phyloP scores from a whole-genome alignment of 2,113 vertebrate species.

The Gymnorhina tibicen region DNA sequence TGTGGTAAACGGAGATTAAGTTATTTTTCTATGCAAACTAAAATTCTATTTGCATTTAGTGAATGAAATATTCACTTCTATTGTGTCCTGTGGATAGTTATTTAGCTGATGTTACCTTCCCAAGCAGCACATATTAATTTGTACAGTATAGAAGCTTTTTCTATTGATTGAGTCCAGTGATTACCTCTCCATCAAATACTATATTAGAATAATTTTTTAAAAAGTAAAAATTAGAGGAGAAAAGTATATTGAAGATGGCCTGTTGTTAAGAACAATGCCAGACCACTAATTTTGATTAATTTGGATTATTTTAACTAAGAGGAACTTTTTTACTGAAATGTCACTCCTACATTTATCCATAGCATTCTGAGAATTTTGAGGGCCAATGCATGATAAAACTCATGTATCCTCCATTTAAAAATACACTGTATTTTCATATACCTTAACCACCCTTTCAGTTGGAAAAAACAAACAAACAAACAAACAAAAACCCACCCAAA shows the following conservation, averaged over 20 bases:
- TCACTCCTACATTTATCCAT: neutral
- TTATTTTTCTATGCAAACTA: neutral
- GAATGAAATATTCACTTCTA: neutral
- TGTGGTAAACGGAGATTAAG: neutral
- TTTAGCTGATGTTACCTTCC: neutral
- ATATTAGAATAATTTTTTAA: neutral
- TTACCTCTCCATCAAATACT: neutral
- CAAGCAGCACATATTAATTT: neutral
- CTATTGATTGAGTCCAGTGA: neutral
- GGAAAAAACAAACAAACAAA: neutral
- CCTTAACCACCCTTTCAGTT: neutral
- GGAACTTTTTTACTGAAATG: neutral
- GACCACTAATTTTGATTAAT: neutral
- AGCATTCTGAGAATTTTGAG: neutral
- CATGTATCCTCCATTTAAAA: neutral
- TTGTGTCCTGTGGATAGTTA: neutral
- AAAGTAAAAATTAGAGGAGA: neutral
- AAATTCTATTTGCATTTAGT: neutral
- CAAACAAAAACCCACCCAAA: neutral
- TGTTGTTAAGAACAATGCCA: neutral
- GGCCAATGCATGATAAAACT: neutral
- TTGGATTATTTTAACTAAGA: neutral
- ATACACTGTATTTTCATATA: neutral
- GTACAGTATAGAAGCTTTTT: neutral
- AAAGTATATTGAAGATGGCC: neutral